Base-by-base conservation (phyloP, 2,888 invertebrate species). In the Diplolepis rosae region DNA sequence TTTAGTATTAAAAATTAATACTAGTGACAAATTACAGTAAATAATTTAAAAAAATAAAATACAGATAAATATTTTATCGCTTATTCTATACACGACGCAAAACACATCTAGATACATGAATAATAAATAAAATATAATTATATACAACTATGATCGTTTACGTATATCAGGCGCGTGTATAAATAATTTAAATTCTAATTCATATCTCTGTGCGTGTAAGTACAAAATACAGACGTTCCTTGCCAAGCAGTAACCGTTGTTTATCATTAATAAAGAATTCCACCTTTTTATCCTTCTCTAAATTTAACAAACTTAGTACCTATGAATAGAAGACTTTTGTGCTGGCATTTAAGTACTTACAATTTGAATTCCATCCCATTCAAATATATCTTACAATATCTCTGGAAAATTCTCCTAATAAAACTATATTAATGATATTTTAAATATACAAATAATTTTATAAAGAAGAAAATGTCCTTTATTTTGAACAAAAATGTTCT, bases 91-190 rank as follows among this genome's bases (percentile, higher is more conserved):
- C 18, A 61, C 15, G 28, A 28, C 61, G 24, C 24, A 39, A 24
- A 61, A 61, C 39, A 61, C 35, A 39, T 39, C 13, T 39, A 39
- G n/a, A 61, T 35, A 61, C 39, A 39, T n/a, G 9, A 7, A 42
- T 61, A 61, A 61, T 61, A 61, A 61, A 61, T 61, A 61, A 61
- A 61, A 61, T 61, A 27, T 39, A 61, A 42, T 61, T 61, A 61
- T 39, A 39, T 61, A 61, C 61, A 61, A 27, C 39, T 39, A 22
- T 35, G 24, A 39, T 39, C 61, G 52, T 27, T 30, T 27, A n/a
- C 9, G 22, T 39, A 39, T 22, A 39, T 39, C 24, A 27, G 39
- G 61, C 35, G 24, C 35, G n/a, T 39, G 24, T 39, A 61, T 27
- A 61, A 39, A 61, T 61, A 61, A 61, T 27, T 61, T 61, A 61